Percentiles rank a stretch among this genome's conserved stretches.
Conservation (phyloP, 2,797 vertebrate species). For the Lepilemur ruficaudatus region DNA sequence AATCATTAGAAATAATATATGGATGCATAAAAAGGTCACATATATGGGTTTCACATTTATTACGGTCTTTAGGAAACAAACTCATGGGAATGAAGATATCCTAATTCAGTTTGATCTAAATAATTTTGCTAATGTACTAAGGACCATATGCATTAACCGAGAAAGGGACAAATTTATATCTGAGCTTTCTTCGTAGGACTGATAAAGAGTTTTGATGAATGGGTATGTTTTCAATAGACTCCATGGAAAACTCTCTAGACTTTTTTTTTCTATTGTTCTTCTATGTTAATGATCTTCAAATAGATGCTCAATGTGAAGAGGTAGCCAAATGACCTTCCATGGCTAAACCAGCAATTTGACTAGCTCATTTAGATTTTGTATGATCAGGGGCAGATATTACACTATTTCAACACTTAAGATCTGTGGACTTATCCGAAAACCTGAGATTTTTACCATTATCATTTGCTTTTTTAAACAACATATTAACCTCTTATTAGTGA, state of each 20-base stretch:
- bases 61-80: not conserved
- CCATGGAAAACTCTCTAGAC: not conserved
- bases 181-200: not conserved
- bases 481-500: not conserved
- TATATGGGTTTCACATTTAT: not conserved
- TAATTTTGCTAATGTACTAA: not conserved
- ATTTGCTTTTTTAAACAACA: not conserved
- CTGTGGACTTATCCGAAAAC: not conserved
- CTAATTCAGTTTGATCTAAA: not conserved
- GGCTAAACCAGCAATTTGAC: not conserved
- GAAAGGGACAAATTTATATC: not conserved
- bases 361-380: not conserved
- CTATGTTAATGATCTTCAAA: not conserved
- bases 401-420: not conserved
- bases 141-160: not conserved
- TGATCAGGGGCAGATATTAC: not conserved
- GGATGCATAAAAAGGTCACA: not conserved
- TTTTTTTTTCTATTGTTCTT: not conserved
- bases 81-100: not conserved
- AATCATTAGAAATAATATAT: not conserved
- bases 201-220: not conserved
- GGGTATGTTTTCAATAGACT: not conserved
- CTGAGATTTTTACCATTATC: not conserved
- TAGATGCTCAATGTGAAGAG: not conserved
- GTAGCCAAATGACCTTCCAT: not conserved